These are phyloP conservation scores for Pelecanus crispus DNA, from an alignment of 2,113 vertebrate species.

Conservation along the genomic window DNA sequence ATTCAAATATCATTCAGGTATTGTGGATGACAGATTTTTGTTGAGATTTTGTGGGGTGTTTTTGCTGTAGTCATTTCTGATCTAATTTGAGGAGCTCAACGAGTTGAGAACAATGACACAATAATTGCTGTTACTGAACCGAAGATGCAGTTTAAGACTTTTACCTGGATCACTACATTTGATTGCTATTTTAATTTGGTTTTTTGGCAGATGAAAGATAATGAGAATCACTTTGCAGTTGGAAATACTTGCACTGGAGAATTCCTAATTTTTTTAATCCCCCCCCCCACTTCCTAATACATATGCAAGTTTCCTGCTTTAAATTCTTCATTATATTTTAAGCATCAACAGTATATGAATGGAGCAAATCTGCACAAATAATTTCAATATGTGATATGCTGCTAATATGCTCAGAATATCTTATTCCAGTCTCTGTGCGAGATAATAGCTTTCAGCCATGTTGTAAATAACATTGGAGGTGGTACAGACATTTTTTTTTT, in stretches of 20 bases:
- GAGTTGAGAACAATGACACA: background rate
- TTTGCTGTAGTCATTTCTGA: background rate
- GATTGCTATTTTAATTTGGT: slow-evolving; percentile 25
- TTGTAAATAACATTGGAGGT: background rate
- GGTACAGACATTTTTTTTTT: background rate
- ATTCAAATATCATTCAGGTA: background rate
- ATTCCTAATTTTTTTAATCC: background rate
- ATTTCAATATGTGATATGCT: background rate
- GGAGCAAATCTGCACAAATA: background rate
- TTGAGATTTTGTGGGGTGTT: background rate
- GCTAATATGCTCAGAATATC: background rate
- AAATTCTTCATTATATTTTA: background rate
- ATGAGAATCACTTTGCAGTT: background rate
- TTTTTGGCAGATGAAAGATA: slow-evolving; percentile 27
- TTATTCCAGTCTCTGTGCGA: background rate
- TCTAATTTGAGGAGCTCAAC: background rate
- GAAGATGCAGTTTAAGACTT: slow-evolving; percentile 2
- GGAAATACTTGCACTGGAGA: background rate
- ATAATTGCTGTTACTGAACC: slow-evolving; percentile 18
- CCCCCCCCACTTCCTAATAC: background rate
- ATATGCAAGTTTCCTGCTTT: background rate
- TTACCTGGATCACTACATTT: slow-evolving; percentile 17
- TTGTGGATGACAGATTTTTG: background rate
- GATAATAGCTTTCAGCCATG: background rate
- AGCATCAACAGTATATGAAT: background rate